A percentile compares a stretch with the other conserved stretches of the same genome.
Evolutionary conservation across 1,140 invertebrate species (phyloP).

Genomic region (Penaeus chinensis): DNA sequence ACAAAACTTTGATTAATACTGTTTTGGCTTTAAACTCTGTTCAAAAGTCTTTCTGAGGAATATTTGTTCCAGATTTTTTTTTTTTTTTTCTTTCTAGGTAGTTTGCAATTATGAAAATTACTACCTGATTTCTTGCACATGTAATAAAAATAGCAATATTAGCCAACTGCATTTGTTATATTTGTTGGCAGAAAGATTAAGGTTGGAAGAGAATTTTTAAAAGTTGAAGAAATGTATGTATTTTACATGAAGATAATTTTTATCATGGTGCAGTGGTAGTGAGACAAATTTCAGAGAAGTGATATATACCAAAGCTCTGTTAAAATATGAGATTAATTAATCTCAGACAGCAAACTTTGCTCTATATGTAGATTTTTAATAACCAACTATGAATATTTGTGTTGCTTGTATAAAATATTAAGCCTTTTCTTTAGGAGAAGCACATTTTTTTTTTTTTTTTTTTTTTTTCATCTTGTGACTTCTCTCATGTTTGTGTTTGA

Average conservation of each 20-base stretch:
- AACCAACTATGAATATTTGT: conserved; percentile 33
- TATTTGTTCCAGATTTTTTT: not conserved
- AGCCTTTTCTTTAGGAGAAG: conserved; percentile 9
- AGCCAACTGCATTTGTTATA: conserved; percentile 34
- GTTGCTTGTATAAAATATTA: conserved; percentile 45
- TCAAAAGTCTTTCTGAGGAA: not conserved
- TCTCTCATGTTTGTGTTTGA: too few species aligned
- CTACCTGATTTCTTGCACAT: conserved; percentile 45
- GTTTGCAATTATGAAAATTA: conserved; percentile 14
- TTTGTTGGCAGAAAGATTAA: conserved; percentile 17
- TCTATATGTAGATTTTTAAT: conserved; percentile 37
- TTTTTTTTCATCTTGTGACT: too few species aligned
- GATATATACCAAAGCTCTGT: conserved; percentile 50
- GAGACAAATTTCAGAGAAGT: conserved; percentile 43
- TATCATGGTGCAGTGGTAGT: conserved; percentile 31
- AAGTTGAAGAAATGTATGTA: conserved; percentile 8
- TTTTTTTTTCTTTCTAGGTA: conserved; percentile 5
- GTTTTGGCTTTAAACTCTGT: too few species aligned
- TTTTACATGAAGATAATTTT: conserved; percentile 36
- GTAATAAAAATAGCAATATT: conserved; percentile 53
- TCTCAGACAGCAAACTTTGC: conserved; percentile 37
- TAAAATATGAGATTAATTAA: conserved; percentile 21
- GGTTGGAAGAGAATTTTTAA: not conserved
- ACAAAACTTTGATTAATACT: not conserved
- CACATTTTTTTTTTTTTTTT: too few species aligned